Evolutionary conservation across 2,888 invertebrate genomes (phyloP).

Genomic region (Eulithis prunata): DNA sequence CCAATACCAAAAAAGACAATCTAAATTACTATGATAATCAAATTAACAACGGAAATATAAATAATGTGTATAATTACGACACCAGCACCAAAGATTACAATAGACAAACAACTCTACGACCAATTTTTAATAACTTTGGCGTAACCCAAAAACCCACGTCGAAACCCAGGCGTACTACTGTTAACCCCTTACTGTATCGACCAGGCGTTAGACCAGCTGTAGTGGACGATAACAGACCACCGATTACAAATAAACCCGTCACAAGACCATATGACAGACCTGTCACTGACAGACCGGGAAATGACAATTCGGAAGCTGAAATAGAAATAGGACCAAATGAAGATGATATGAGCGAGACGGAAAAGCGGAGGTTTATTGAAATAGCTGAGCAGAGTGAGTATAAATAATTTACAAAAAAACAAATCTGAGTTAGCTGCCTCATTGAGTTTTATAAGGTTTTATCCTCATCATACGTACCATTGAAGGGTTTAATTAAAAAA

Average conservation of each 20-base stretch:
- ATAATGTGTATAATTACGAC: conserved; percentile 3
- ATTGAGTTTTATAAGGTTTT: too few species aligned
- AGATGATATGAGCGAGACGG: conserved; percentile 62
- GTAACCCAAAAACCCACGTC: conserved; percentile 15
- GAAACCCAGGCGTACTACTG: conserved; percentile 39
- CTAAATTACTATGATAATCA: conserved; percentile 16
- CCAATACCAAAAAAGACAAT: conserved; percentile 1
- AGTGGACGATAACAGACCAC: conserved; percentile 57
- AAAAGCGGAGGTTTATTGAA: conserved; percentile 62
- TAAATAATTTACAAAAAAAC: background rate
- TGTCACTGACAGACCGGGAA: conserved; percentile 20
- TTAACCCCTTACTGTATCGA: conserved; percentile 48
- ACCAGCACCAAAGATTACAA: conserved; percentile 15
- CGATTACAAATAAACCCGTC: conserved; percentile 64
- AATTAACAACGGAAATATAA: conserved; percentile 2
- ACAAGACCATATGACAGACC: conserved; percentile 25
- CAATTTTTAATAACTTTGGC: conserved; percentile 5
- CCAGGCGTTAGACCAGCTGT: conserved; percentile 66
- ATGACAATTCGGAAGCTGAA: conserved; percentile 27
- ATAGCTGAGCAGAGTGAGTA: conserved; percentile 68
- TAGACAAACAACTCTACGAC: conserved; percentile 13
- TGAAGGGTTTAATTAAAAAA: too few species aligned
- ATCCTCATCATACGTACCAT: too few species aligned
- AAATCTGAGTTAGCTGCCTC: too few species aligned
- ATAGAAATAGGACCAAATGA: conserved; percentile 64